These are phyloP conservation scores for Rhinogobio ventralis DNA, from an alignment of 2,797 vertebrate genomes.

Conservation along the genomic window DNA sequence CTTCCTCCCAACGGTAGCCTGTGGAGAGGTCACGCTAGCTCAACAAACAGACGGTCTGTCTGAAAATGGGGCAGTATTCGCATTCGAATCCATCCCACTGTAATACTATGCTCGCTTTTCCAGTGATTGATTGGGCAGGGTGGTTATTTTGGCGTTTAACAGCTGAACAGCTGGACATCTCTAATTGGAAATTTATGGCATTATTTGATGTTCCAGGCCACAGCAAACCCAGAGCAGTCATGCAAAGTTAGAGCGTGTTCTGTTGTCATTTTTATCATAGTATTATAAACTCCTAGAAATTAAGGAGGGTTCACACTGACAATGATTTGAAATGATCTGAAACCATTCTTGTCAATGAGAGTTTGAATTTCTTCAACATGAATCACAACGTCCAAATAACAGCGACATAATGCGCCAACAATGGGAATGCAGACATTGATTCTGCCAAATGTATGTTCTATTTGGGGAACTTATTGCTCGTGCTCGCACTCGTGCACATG, in stretches of 20 bases:
- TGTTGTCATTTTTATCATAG: slow-evolving; percentile 6
- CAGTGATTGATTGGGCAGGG: slow-evolving; percentile 40
- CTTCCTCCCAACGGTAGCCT: slow-evolving; percentile 24
- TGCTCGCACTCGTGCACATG: background rate
- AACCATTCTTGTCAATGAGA: background rate
- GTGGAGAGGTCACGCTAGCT: slow-evolving; percentile 43
- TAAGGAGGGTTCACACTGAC: background rate
- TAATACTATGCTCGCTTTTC: slow-evolving; percentile 27
- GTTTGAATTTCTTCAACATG: background rate
- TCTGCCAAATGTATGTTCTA: background rate
- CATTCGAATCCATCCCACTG: slow-evolving; percentile 28
- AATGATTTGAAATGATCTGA: background rate
- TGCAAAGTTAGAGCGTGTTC: slow-evolving; percentile 8
- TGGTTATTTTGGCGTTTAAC: slow-evolving; percentile 45
- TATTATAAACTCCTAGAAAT: background rate
- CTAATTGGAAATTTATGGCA: slow-evolving; percentile 47
- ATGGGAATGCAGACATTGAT: background rate
- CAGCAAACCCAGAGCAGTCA: slow-evolving; percentile 28
- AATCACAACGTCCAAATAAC: background rate
- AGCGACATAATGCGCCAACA: background rate
- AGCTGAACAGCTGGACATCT: slow-evolving; percentile 44
- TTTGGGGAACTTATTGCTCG: background rate
- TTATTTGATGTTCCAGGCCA: slow-evolving; percentile 39
- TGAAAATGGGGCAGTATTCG: slow-evolving; percentile 32
- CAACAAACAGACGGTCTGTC: slow-evolving; percentile 41